These are phyloP conservation scores for Oegoconia quadripuncta DNA, from an alignment of 2,888 invertebrate species.

Conservation along the genomic window DNA sequence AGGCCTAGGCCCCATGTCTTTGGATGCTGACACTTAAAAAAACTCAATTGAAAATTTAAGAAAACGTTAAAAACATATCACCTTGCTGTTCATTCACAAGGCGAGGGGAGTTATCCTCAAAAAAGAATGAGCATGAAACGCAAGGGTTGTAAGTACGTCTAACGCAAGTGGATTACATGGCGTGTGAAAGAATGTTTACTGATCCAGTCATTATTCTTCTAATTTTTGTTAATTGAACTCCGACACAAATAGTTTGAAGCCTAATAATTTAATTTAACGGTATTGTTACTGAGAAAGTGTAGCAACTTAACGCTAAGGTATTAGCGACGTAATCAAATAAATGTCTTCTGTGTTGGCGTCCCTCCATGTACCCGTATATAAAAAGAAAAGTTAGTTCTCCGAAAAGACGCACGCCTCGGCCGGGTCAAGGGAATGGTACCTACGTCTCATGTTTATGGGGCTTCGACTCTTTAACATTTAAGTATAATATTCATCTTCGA, in stretches of 20 bases:
- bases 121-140: too few species aligned
- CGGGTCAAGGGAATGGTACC: conserved; percentile 7
- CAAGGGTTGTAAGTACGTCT: too few species aligned
- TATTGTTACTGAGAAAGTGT: conserved; percentile 1
- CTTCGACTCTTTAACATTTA: too few species aligned
- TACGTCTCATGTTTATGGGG: conserved; percentile 56
- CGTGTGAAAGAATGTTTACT: too few species aligned
- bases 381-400: conserved; percentile 43
- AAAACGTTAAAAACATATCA: too few species aligned
- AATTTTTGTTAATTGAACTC: not conserved
- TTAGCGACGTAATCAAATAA: conserved; percentile 36
- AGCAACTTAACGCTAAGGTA: conserved; percentile 18
- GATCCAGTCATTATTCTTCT: not conserved
- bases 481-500: too few species aligned
- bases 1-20: too few species aligned
- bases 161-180: too few species aligned
- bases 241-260: not conserved
- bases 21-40: too few species aligned
- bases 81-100: too few species aligned
- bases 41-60: too few species aligned
- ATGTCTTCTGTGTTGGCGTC: conserved; percentile 39
- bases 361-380: conserved; percentile 34
- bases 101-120: too few species aligned
- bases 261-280: conserved; percentile 8
- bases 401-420: conserved; percentile 38